phyloP scores from a whole-genome alignment of 2,113 vertebrate genomes.

The Tychaedon coryphoeus region DNA sequence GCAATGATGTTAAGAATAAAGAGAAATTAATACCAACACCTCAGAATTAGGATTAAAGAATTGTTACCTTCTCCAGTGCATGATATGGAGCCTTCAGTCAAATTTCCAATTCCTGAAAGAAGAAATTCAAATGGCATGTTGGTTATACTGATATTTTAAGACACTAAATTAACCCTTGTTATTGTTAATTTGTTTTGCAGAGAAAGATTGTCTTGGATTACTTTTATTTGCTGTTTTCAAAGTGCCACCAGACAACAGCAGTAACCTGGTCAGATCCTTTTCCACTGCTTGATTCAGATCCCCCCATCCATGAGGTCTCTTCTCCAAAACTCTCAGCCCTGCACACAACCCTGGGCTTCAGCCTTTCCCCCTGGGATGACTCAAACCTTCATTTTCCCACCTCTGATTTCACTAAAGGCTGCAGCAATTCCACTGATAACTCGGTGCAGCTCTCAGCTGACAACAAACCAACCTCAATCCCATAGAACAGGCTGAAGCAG shows the following conservation, averaged over 20 bases:
- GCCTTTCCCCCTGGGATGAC: neutral
- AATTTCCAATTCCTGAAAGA: constrained; percentile 9
- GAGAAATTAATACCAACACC: neutral
- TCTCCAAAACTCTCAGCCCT: neutral
- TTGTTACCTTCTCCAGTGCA: constrained; percentile 20
- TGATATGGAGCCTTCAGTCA: neutral
- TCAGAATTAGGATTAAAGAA: neutral
- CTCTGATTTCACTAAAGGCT: neutral
- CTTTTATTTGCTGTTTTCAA: neutral
- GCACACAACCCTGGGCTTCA: neutral
- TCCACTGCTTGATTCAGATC: neutral
- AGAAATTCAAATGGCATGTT: neutral
- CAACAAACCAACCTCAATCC: neutral
- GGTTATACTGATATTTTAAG: neutral
- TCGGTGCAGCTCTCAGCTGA: neutral
- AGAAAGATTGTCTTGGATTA: neutral
- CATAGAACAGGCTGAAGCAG: neutral
- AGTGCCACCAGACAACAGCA: neutral
- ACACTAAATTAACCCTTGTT: neutral
- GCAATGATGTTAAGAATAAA: neutral
- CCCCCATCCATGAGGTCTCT: no score
- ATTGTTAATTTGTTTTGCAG: neutral
- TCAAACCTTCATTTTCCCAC: neutral
- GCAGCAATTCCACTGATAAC: neutral
- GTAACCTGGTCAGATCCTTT: neutral